Evolutionary conservation across 2,113 vertebrate genomes (phyloP), one percentile per base, ranked within the genome.

Genomic region (Craseonycteris thonglongyai): DNA sequence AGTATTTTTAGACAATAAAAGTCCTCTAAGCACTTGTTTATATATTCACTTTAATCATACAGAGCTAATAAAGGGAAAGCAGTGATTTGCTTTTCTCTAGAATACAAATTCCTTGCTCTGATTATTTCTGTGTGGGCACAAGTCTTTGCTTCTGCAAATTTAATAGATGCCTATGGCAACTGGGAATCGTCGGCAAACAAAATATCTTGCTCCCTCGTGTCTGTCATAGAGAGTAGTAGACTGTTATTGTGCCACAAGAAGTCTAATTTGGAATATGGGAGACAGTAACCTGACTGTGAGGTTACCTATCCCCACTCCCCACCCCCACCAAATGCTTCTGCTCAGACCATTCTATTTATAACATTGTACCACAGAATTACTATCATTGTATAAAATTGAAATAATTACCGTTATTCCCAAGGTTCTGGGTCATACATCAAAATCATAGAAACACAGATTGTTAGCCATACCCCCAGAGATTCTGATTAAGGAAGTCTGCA

Each of bases 81-180:
- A 83, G 79, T 83, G 95, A 82, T 95, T 89, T 33, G 1, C 38
- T 81, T 96, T 74, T 61, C 94, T 51, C 42, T 5, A 0, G 6
- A 88, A 92, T n/a, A 7, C 74, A 87, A 22, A 97, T 96, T 97
- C 54, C 59, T 96, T 97, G 91, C 96, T 97, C 93, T 97, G 95
- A 93, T 98, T 96, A 96, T 97, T 97, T 92, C 95, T 95, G 63
- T 97, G 83, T 89, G 96, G 84, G 74, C 88, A 63, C 79, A 95
- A 88, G 88, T 92, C 58, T 96, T 98, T 97, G 89, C 82, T 92
- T 96, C 92, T 95, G 96, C 49, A 85, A 88, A 79, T 92, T 89
- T 95, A 96, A 95, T 95, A 83, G 93, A 54, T 97, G 94, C 93
- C 90, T 95, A 74, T 11, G 0, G 96, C 96, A 94, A 63, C 59